Percentiles rank a stretch among this genome's conserved stretches.
These are phyloP conservation scores for Sinodicranocentrus sp. DNA, from an alignment of 2,888 invertebrate species.

Conservation along the genomic window DNA sequence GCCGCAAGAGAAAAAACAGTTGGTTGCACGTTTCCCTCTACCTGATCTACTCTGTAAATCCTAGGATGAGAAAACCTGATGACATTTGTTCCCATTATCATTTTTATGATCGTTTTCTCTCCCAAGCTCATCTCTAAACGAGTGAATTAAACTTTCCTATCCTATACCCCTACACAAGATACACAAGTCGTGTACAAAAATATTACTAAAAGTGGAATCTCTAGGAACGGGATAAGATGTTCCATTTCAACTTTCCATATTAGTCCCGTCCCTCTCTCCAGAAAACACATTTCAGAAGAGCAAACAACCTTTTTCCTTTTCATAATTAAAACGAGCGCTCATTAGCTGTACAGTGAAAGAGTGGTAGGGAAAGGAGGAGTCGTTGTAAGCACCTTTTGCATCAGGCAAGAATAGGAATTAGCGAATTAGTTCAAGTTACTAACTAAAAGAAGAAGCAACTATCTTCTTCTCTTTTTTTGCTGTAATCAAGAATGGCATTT, in stretches of 20 bases:
- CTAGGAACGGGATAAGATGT: too few relatives aligned
- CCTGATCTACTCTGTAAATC: slow-evolving; percentile 16
- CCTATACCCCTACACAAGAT: not conserved
- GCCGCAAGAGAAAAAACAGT: not conserved
- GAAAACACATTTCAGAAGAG: slow-evolving; percentile 13
- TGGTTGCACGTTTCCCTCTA: not conserved
- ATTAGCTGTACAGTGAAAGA: slow-evolving; percentile 55
- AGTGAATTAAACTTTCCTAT: slow-evolving; percentile 58
- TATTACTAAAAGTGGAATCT: too few relatives aligned
- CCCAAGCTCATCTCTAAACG: slow-evolving; percentile 31
- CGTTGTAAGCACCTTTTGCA: slow-evolving; percentile 52
- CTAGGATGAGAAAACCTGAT: slow-evolving; percentile 63
- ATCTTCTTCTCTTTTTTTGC: not conserved
- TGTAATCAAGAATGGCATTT: slow-evolving; percentile 26
- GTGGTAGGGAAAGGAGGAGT: slow-evolving; percentile 40
- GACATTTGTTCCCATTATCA: slow-evolving; percentile 69
- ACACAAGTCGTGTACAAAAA: too few relatives aligned
- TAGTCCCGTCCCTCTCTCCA: slow-evolving; percentile 12
- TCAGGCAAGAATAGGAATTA: slow-evolving; percentile 53
- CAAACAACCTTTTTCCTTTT: slow-evolving; percentile 51
- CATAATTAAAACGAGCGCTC: slow-evolving; percentile 69
- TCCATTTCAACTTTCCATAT: slow-evolving; percentile 57
- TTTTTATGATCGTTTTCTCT: slow-evolving; percentile 57
- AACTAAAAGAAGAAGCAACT: slow-evolving; percentile 19
- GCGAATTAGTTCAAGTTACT: slow-evolving; percentile 49